Percentiles rank a stretch among this genome's conserved stretches.
phyloP scores from a whole-genome alignment of 2,113 vertebrate species.

The Chrysemys picta region DNA sequence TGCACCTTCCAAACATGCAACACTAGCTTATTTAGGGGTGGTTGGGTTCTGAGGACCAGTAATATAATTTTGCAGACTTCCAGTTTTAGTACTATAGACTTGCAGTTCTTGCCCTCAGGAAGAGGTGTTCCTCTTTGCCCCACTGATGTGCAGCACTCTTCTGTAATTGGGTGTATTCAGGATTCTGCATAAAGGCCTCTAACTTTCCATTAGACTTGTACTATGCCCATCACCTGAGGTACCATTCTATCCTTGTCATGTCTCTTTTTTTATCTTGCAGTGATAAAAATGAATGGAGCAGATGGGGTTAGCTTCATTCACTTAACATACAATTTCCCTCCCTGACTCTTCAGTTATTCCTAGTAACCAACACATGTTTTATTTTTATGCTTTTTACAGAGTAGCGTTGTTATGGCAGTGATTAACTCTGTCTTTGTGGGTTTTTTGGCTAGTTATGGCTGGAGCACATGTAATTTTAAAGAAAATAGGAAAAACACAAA shows the following conservation, averaged over 20 bases:
- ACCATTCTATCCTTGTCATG: not conserved
- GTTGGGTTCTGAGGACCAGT: not conserved
- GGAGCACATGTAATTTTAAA: not conserved
- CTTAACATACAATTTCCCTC: not conserved
- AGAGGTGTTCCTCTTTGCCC: not conserved
- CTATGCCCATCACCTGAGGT: not conserved
- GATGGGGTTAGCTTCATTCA: not conserved
- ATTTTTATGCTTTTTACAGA: not conserved
- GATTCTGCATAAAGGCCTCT: conserved; percentile 1
- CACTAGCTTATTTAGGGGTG: conserved; percentile 6
- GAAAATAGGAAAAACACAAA: not conserved
- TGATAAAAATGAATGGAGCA: not conserved
- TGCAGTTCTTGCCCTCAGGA: not conserved
- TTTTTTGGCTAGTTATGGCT: not conserved
- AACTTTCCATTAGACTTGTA: conserved; percentile 4
- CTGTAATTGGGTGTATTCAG: conserved; percentile 6
- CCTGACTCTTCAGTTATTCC: not conserved
- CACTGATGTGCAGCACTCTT: conserved; percentile 22
- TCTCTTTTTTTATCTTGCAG: not conserved
- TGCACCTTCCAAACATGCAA: not conserved
- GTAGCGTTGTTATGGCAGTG: not conserved
- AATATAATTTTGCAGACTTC: not conserved
- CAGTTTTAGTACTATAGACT: not conserved
- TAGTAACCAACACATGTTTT: not conserved
- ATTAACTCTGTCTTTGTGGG: not conserved